Evolutionary conservation across 2,113 vertebrate genomes (phyloP).

Genomic region (Paradisaea rubra): DNA sequence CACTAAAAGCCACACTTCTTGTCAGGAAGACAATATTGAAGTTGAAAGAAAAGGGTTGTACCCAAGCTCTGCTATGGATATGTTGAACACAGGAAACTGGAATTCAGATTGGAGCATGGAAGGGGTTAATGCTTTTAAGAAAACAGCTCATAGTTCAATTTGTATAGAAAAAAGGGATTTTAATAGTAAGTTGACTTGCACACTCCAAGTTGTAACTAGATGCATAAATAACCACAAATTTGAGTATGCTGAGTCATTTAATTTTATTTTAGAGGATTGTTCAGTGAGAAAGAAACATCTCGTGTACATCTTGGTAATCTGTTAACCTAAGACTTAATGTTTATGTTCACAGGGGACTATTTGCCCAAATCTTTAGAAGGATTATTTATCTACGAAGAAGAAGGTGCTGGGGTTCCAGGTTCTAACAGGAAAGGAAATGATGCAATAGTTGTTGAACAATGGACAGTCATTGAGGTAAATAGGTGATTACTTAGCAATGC

Average conservation of each 20-base stretch:
- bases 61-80: neutral
- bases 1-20: neutral
- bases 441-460: slow-evolving; percentile 96
- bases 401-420: slow-evolving; percentile 65
- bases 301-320: neutral
- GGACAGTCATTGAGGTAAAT: slow-evolving; percentile 93
- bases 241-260: neutral
- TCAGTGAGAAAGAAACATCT: neutral
- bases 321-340: neutral
- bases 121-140: neutral
- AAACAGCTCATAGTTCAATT: neutral
- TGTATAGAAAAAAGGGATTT: neutral
- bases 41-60: neutral
- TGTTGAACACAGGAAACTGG: neutral
- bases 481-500: neutral
- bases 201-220: neutral
- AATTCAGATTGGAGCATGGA: neutral
- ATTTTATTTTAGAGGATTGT: neutral
- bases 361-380: slow-evolving; percentile 89
- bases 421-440: slow-evolving; percentile 82
- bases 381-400: slow-evolving; percentile 93
- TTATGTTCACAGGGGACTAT: slow-evolving; percentile 78
- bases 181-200: neutral
- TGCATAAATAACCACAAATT: neutral
- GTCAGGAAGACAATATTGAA: neutral